Evolutionary conservation across 2,113 vertebrate genomes (phyloP).

Genomic region (Clarias batrachus): DNA sequence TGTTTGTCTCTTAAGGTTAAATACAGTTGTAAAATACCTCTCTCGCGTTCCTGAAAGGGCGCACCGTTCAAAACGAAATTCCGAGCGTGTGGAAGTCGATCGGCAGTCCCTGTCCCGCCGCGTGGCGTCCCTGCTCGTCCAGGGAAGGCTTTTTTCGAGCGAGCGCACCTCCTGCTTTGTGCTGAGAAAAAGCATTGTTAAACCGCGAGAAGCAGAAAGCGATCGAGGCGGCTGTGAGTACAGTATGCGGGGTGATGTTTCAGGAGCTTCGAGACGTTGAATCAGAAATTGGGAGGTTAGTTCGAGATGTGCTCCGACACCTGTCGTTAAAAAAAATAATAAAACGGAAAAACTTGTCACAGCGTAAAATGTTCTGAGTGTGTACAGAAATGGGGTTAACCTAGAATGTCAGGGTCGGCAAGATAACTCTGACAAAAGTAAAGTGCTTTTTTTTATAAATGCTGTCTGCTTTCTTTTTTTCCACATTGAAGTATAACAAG

Average conservation of each 20-base stretch:
- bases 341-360: not conserved
- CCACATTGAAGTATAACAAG: too few relatives aligned
- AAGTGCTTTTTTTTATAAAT: not conserved
- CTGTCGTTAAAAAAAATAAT: not conserved
- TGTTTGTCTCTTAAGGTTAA: conserved; percentile 56
- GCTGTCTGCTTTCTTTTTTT: too few relatives aligned
- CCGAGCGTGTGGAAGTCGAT: conserved; percentile 22
- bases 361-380: too few relatives aligned
- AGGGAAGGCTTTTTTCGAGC: not conserved
- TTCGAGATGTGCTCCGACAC: not conserved
- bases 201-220: not conserved
- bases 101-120: not conserved
- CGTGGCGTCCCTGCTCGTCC: not conserved
- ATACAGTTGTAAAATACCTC: conserved; percentile 51
- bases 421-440: too few relatives aligned
- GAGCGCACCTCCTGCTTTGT: not conserved
- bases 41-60: conserved; percentile 31
- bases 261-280: not conserved
- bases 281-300: not conserved
- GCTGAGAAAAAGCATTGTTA: not conserved
- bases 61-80: conserved; percentile 43
- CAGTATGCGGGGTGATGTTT: not conserved
- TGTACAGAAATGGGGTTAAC: too few relatives aligned
- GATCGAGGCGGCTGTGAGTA: not conserved
- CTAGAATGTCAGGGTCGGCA: too few relatives aligned